Evolutionary conservation across 2,888 invertebrate genomes (phyloP), one percentile per base, ranked within the genome.

Genomic region (Periphyllus acericola): DNA sequence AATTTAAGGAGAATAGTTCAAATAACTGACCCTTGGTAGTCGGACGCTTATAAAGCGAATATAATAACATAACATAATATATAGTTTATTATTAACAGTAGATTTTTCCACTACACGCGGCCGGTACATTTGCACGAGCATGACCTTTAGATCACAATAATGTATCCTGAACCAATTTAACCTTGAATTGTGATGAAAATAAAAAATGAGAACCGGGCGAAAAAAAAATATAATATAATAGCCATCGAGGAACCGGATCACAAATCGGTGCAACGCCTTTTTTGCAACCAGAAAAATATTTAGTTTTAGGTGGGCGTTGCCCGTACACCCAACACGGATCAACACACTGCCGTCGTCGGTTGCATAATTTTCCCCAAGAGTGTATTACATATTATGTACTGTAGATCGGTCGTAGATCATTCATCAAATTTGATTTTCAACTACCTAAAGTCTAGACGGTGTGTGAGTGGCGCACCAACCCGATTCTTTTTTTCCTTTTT

Each of bases 161-260:
- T 72, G 52, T 83, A 74, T 83, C 83, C 83, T 36, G 83, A 74
- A 83, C 55, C 9, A 34, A 83, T 52, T 34, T 60, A 46, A 76
- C 84, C 84, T 84, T 84, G 84, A 66, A 84, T 76, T 25, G 76
- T 29, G n/a, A 74, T 75, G 75, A 83, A 83, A 83, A 79, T 34
- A 80, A 66, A 55, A 78, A n/a, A n/a, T 9, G 9, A 40, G 9
- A 40, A 40, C 40, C 52, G 14, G 72, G 52, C 72, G 34, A 74
- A 83, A 83, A 83, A 83, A 81, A 29, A 55, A 79, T 55, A 78
- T 78, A 78, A 78, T 78, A 78, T 76, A 76, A 84, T 46, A 84
- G 66, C 66, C 17, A 76, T 84, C 76, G 25, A 84, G 76, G 75
- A 84, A 84, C 84, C 84, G 84, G 84, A 84, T 84, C 76, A 83